Evolutionary conservation across 2,797 vertebrate genomes (phyloP), one percentile per base, ranked within the genome.

Genomic region (Sciaenops ocellatus): DNA sequence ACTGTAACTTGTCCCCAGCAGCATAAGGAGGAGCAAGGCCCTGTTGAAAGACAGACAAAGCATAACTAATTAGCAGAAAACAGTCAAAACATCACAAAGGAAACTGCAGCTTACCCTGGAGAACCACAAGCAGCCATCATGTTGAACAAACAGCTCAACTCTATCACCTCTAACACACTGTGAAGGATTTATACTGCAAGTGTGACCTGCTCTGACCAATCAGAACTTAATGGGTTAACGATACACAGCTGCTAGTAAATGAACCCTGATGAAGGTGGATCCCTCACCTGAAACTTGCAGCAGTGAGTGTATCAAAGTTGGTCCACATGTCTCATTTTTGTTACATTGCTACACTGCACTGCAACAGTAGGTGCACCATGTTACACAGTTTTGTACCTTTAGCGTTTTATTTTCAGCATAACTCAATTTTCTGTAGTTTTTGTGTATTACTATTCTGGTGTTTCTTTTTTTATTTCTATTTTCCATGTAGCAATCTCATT

Each of bases 131-230:
- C 51, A 76, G 65, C 55, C 87, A 86, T 82, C 38, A 24, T 74
- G 64, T 20, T 54, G 38, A 51, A 51, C 30, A 38, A 38, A 38
- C 34, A 8, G 34, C 8, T 38, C 9, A 38, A 20, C n/a, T 46
- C 48, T 41, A 10, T 0, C 67, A 3, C 5, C 3, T 15, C 8
- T 16, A 1, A 3, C 0, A 11, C n/a, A 2, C 12, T 30, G 20
- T 22, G 42, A 70, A 15, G 55, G 11, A 20, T 26, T 85, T 73
- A 63, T 26, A 67, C 6, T 51, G 15, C 44, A 42, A 3, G 34
- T 38, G 16, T 63, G 79, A 72, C 56, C 46, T 41, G 38, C 20
- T n/a, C 38, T 74, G 80, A 82, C 85, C 80, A 87, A 87, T 87
- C 78, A 79, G 54, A 57, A 26, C 26, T 1, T 0, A 10, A 26